Evolutionary conservation across 2,113 vertebrate species (phyloP).

Genomic region (Cebidichthys violaceus): DNA sequence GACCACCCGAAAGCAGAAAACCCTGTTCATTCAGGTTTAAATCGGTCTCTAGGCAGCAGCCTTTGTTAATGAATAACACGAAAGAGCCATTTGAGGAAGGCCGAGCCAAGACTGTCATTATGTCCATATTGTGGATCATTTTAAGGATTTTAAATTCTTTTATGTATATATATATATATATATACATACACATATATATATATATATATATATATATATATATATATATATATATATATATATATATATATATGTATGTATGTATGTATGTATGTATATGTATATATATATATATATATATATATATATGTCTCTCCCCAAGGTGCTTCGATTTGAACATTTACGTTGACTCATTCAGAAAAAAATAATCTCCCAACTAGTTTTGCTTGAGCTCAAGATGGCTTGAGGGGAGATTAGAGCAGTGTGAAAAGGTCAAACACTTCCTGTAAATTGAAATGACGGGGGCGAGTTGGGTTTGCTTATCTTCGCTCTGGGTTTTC

Average conservation of each 20-base stretch:
- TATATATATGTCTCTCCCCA: not conserved
- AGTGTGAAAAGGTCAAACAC: slow-evolving; percentile 37
- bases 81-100: slow-evolving; percentile 19
- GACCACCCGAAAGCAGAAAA: not conserved
- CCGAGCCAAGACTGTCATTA: slow-evolving; percentile 45
- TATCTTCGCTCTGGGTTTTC: not conserved
- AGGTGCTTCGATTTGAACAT: not conserved
- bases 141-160: slow-evolving; percentile 12
- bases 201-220: too few species aligned
- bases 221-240: not conserved
- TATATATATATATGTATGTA: not conserved
- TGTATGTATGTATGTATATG: too few species aligned
- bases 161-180: not conserved
- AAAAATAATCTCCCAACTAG: not conserved
- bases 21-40: slow-evolving; percentile 27
- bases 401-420: slow-evolving; percentile 6
- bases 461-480: not conserved
- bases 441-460: slow-evolving; percentile 4
- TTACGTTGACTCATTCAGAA: slow-evolving; percentile 2
- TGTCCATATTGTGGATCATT: slow-evolving; percentile 26
- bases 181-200: too few species aligned
- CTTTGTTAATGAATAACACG: slow-evolving; percentile 48
- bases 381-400: not conserved
- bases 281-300: not conserved
- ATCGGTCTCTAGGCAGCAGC: slow-evolving; percentile 41